Conservation (phyloP, 2,797 vertebrate genomes). For the Benthosema pterotum region DNA sequence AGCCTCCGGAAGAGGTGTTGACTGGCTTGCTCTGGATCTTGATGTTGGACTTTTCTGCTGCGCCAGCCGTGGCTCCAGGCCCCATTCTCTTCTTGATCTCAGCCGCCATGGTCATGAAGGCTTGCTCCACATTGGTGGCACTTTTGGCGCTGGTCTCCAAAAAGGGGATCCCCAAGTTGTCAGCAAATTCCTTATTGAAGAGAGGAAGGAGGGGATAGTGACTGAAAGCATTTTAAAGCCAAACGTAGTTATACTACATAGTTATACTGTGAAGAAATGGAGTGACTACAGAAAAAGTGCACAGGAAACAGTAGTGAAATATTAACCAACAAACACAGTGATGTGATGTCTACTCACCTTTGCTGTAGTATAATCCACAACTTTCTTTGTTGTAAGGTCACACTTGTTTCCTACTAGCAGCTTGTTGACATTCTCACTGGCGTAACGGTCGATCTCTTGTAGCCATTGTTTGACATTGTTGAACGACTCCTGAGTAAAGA, state of each 20-base stretch:
- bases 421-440: conserved; percentile 98
- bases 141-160: conserved; percentile 98
- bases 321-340: background rate
- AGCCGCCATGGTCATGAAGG: conserved; percentile 99
- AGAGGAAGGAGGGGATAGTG: background rate
- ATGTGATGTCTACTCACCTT: conserved; percentile 78
- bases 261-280: background rate
- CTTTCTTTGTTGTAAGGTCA: conserved; percentile 95
- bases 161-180: conserved; percentile 95
- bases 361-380: conserved; percentile 96
- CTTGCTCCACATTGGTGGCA: conserved; percentile 97
- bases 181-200: conserved; percentile 89
- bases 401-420: conserved; percentile 96
- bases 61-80: conserved; percentile 89
- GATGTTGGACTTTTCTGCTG: conserved; percentile 93
- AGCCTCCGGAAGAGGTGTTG: conserved; percentile 93
- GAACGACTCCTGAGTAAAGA: conserved; percentile 87
- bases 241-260: too few species aligned
- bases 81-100: conserved; percentile 99
- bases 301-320: background rate
- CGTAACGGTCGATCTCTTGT: conserved; percentile 96
- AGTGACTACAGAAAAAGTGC: background rate
- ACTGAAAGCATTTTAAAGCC: too few species aligned
- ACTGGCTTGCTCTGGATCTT: conserved; percentile 98
- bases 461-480: conserved; percentile 98